Evolutionary conservation across 1,140 invertebrate genomes (phyloP).

Genomic region (Triops cancriformis): DNA sequence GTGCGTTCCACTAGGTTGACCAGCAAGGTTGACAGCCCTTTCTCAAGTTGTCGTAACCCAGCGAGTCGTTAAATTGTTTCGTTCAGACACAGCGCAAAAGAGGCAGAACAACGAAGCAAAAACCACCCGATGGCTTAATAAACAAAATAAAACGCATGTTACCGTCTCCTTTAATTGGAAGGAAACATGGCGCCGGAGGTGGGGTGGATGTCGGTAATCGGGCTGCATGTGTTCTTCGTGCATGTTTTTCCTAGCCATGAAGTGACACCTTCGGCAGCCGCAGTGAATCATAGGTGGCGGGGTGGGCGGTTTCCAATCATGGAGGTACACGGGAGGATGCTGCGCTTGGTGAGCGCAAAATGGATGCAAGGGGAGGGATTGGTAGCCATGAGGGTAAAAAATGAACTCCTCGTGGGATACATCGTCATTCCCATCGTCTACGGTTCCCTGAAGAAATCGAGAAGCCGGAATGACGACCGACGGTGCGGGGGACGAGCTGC

Average conservation of each 20-base stretch:
- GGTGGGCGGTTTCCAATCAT: not conserved
- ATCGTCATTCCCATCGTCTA: not conserved
- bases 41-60: not conserved
- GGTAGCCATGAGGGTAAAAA: not conserved
- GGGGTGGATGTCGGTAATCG: not conserved
- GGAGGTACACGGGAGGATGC: not conserved
- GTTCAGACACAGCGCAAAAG: not conserved
- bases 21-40: not conserved
- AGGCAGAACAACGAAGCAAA: not conserved
- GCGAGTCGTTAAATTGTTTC: not conserved
- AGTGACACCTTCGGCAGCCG: conserved; percentile 2
- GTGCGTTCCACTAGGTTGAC: not conserved
- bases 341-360: not conserved
- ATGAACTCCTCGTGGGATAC: not conserved
- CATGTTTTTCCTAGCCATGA: not conserved
- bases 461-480: not conserved
- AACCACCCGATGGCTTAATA: not conserved
- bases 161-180: not conserved
- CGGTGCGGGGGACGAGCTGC: not conserved
- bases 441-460: not conserved
- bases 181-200: not conserved
- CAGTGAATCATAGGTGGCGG: not conserved
- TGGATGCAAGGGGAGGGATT: not conserved
- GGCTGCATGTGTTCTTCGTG: not conserved
- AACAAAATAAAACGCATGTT: not conserved